Conservation (phyloP, 2,888 invertebrate species). For the Andrena bucephala region DNA sequence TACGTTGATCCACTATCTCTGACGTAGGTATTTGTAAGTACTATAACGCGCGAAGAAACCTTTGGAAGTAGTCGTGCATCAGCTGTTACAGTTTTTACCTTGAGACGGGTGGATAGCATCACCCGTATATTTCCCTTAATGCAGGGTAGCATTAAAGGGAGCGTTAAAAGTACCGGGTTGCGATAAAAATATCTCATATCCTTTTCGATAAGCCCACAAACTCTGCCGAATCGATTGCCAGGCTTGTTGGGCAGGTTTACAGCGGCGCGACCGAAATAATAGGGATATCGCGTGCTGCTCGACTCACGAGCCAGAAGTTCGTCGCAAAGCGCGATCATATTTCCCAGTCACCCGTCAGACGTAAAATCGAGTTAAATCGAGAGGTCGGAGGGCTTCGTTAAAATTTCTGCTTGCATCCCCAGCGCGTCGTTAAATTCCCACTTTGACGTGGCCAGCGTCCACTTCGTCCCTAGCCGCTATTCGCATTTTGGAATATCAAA, state of each 20-base stretch:
- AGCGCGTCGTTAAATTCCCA: conserved; percentile 6
- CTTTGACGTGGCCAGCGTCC: not conserved
- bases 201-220: not conserved
- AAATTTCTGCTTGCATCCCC: not conserved
- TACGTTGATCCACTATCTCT: not conserved
- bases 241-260: conserved; percentile 5
- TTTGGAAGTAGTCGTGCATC: not conserved
- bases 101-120: no score
- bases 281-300: conserved; percentile 32
- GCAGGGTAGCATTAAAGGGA: no score
- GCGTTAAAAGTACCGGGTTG: not conserved
- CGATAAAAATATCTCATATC: not conserved
- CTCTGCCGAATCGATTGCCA: conserved; percentile 20
- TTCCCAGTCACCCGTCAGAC: conserved; percentile 13
- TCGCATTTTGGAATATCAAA: not conserved
- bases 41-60: not conserved
- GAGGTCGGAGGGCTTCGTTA: not conserved
- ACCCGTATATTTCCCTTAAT: no score
- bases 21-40: no score
- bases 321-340: not conserved
- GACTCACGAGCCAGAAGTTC: conserved; percentile 14
- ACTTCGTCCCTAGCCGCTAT: no score
- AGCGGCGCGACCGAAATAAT: conserved; percentile 12
- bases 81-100: not conserved
- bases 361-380: conserved; percentile 17